Evolutionary conservation across 2,888 invertebrate species (phyloP).

Genomic region (Spilosoma lubricipeda): DNA sequence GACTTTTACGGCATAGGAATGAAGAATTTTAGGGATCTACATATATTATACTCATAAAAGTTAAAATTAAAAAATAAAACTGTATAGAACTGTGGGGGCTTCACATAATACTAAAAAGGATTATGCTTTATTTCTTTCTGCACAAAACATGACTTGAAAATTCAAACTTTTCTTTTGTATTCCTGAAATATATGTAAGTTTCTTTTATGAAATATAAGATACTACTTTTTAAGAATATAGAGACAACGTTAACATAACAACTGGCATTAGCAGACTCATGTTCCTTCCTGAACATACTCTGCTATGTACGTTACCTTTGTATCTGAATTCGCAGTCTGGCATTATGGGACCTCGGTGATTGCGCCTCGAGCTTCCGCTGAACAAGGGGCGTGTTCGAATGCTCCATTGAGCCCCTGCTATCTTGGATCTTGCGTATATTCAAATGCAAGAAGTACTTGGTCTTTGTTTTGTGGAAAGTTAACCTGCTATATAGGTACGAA

Average conservation of each 20-base stretch:
- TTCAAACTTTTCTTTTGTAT: neutral
- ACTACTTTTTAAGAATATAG: neutral
- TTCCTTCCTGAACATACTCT: constrained; percentile 22
- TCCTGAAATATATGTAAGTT: neutral
- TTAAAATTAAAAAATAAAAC: no score
- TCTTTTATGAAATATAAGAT: neutral
- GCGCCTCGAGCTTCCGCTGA: constrained; percentile 53
- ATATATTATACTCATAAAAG: no score
- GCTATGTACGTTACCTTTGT: constrained; percentile 40
- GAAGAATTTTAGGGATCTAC: no score
- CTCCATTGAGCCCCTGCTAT: constrained; percentile 40
- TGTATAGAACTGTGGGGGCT: no score
- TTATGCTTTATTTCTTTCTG: no score
- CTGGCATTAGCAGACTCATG: constrained; percentile 8
- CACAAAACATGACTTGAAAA: neutral
- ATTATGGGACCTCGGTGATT: constrained; percentile 53
- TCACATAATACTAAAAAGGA: no score
- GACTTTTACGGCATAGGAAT: no score
- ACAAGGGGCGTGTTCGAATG: constrained; percentile 50
- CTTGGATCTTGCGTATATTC: constrained; percentile 34
- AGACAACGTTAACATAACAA: neutral
- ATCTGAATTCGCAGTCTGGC: constrained; percentile 41
- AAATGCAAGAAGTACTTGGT: constrained; percentile 26
- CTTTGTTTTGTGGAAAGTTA: neutral
- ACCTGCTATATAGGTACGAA: neutral